A percentile compares a stretch with the other conserved stretches of the same genome.
Evolutionary conservation across 2,113 vertebrate genomes (phyloP).

Genomic region (Electrona antarctica): DNA sequence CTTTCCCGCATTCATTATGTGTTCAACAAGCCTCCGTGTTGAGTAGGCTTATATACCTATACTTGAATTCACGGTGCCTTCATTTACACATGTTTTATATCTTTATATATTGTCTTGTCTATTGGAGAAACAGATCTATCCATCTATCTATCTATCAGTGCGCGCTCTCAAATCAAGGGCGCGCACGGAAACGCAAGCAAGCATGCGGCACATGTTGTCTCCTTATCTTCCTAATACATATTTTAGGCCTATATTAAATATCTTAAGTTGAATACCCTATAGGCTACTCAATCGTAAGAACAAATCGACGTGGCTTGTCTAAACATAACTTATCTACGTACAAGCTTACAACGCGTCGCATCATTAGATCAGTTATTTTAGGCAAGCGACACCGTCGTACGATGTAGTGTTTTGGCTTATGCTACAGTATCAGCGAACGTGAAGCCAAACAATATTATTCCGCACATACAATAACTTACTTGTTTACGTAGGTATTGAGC

Average conservation of each 20-base stretch:
- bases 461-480: constrained; percentile 70
- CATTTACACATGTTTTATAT: neutral
- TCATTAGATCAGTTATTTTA: too few species aligned
- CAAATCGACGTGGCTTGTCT: too few species aligned
- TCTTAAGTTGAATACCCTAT: neutral
- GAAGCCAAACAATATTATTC: neutral
- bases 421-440: too few species aligned
- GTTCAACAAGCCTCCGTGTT: neutral
- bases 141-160: neutral
- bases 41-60: neutral
- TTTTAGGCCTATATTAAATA: constrained; percentile 16
- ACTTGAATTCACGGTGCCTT: neutral
- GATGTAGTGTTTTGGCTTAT: too few species aligned
- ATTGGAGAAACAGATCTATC: too few species aligned
- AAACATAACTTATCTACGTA: too few species aligned
- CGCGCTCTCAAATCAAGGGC: constrained; percentile 37
- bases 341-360: too few species aligned
- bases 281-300: too few species aligned
- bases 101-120: too few species aligned
- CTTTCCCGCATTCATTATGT: neutral
- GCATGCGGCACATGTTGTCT: constrained; percentile 27
- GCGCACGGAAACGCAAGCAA: constrained; percentile 42
- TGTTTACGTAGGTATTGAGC: constrained; percentile 51
- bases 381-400: too few species aligned
- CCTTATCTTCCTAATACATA: constrained; percentile 32